Base-by-base conservation (phyloP, 2,888 invertebrate species). In the Acanthosepion pharaonis region DNA sequence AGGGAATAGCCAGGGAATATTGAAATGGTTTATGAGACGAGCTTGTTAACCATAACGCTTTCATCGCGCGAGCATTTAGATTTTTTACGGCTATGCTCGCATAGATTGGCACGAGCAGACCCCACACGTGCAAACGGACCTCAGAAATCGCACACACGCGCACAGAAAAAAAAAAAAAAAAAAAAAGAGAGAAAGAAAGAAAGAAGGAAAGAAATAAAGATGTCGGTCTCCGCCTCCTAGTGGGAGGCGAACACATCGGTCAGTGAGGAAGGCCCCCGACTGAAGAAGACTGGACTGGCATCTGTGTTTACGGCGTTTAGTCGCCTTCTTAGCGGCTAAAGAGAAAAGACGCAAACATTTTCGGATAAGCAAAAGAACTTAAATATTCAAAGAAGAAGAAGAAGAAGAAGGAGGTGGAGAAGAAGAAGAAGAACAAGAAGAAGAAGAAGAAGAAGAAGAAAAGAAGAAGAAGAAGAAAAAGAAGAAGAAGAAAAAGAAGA, bases 251-350 rank as follows among this genome's bases (percentile, higher is more conserved):
- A n/a, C 23, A 33, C 3, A n/a, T 15, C 78, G 78, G 78, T 78
- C 78, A 78, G 11, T 3, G 15, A 33, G n/a, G 78, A 33, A 78
- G n/a, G 78, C 33, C n/a, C n/a, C n/a, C 78, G 1, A 3, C 78
- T n/a, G 33, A n/a, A 23, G n/a, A 33, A 78, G n/a, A 78, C 42
- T 42, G 33, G 78, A 78, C 78, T 78, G 78, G 78, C 11, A 23
- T n/a, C n/a, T n/a, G 5, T n/a, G 78, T n/a, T 78, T 33, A n/a
- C n/a, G 33, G n/a, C n/a, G 78, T 78, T 78, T 78, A 78, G 78
- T 78, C 78, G 78, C n/a, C 78, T n/a, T 78, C n/a, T 78, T 78
- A 78, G n/a, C 78, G 78, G 78, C 78, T 78, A 33, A 78, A 78
- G 78, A 20, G 59, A 20, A 59, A 55, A 78, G 78, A 78, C 78